These are phyloP conservation scores for Gryllus longicercus DNA, from an alignment of 2,888 invertebrate species.

Conservation along the genomic window DNA sequence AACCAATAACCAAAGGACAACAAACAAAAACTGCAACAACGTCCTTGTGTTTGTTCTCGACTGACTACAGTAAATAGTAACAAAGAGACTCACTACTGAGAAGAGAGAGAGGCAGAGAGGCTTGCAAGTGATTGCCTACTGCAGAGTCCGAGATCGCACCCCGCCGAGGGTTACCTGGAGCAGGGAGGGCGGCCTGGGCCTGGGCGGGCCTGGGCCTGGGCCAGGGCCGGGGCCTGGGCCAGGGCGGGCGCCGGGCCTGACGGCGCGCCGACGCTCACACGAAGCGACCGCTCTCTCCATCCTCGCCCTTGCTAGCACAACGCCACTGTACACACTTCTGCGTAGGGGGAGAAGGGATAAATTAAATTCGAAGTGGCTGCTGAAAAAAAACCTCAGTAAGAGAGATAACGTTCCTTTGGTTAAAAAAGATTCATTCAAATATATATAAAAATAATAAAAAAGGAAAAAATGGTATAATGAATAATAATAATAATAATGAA, in stretches of 20 bases:
- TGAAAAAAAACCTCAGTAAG: constrained; percentile 6
- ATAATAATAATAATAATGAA: not conserved
- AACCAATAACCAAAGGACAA: not conserved
- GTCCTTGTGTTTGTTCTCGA: constrained; percentile 17
- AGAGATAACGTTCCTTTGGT: not conserved
- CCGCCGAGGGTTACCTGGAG: constrained; percentile 17
- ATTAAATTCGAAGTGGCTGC: constrained; percentile 1
- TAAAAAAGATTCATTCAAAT: not conserved
- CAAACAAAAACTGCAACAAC: not conserved
- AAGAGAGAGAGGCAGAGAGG: constrained; percentile 17
- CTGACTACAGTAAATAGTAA: constrained; percentile 10
- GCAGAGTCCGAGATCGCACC: constrained; percentile 7
- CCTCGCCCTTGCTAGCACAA: constrained; percentile 17
- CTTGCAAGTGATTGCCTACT: constrained; percentile 17
- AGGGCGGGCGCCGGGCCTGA: not conserved
- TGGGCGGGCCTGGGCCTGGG: not conserved
- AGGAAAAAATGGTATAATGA: not conserved
- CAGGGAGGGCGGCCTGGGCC: not conserved
- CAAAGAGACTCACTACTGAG: constrained; percentile 11
- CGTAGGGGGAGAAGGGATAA: constrained; percentile 9
- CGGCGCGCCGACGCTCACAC: not conserved
- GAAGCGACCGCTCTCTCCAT: not conserved
- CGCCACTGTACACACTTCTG: constrained; percentile 17
- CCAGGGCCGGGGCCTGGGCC: not conserved
- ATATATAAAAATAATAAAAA: not conserved